Evolutionary conservation across 1,140 invertebrate genomes (phyloP), one percentile per base, ranked within the genome.

Genomic region (Drosophila biarmipes): DNA sequence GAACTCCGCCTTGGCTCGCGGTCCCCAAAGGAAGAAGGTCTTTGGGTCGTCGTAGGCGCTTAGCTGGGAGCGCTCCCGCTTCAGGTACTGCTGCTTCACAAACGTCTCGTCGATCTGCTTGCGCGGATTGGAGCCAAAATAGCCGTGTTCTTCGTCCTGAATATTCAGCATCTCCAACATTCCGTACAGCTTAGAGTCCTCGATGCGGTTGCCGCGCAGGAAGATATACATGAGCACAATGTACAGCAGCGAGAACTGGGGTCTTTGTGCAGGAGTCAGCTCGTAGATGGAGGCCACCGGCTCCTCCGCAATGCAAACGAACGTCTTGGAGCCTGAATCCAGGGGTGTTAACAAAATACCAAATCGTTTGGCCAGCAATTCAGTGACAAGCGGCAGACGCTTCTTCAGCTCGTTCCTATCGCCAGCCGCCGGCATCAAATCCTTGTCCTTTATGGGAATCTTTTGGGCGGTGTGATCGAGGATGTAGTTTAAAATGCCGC

Each of bases 21-120:
- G 12, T 4, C 82, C 82, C 82, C 82, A 87, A 15, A 48, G 58
- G 10, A 73, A 71, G 40, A 34, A 72, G 4, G 12, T 45, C 29
- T 84, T 89, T 27, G 63, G 21, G 19, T 89, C 84, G 1, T 79
- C 72, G 31, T 67, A 82, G 29, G 79, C 51, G 48, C 37, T 84
- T 0, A 78, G 34, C 8, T 82, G 66, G 4, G 78, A 66, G 6
- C 84, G 84, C 24, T 90, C 78, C 6, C 84, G 67, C 31, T 84
- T 90, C 0, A 91, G 73, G 59, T 91, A 91, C 6, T 80, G 59
- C 31, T 91, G 90, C 21, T 78, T 90, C 0, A 91, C 87, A 27
- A 90, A 91, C 0, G 90, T 90, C 6, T 91, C 90, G 17, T 80
- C 79, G 14, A 91, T 77, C 2, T 78, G 61, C 31, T 90, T 90